Evolutionary conservation across 2,797 vertebrate species (phyloP).

Genomic region (Pangasius krempfi): DNA sequence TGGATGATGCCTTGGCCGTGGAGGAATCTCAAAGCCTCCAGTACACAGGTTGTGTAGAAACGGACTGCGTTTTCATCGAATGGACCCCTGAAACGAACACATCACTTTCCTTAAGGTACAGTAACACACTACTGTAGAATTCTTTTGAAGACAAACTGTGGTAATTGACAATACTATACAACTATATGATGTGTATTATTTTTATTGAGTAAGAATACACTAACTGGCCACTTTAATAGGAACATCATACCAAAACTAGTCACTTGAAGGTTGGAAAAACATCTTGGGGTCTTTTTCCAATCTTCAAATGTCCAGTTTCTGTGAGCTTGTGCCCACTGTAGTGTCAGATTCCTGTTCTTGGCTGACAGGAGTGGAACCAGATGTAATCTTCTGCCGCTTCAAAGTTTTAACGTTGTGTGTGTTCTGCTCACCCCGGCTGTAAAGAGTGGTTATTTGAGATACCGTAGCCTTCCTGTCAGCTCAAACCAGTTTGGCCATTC

Average conservation of each 20-base stretch:
- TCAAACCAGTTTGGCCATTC: background rate
- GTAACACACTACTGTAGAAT: background rate
- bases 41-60: conserved; percentile 77
- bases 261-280: background rate
- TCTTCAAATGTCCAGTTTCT: background rate
- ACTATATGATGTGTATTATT: background rate
- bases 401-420: background rate
- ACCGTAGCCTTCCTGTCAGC: background rate
- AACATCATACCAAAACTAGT: background rate
- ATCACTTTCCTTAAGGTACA: background rate
- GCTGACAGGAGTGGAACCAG: background rate
- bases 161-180: background rate
- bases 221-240: background rate
- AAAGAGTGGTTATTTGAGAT: background rate
- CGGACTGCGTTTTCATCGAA: conserved; percentile 71
- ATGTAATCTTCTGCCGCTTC: background rate
- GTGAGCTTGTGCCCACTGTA: background rate
- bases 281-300: background rate
- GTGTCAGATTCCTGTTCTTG: background rate
- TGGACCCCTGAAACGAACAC: conserved; percentile 41
- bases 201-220: background rate
- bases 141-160: background rate
- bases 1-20: conserved; percentile 71
- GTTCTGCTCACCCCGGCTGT: background rate
- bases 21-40: conserved; percentile 76